Percentiles rank a stretch among this genome's conserved stretches.
Evolutionary conservation across 2,113 vertebrate genomes (phyloP).

Genomic region (Pedionomus torquatus): DNA sequence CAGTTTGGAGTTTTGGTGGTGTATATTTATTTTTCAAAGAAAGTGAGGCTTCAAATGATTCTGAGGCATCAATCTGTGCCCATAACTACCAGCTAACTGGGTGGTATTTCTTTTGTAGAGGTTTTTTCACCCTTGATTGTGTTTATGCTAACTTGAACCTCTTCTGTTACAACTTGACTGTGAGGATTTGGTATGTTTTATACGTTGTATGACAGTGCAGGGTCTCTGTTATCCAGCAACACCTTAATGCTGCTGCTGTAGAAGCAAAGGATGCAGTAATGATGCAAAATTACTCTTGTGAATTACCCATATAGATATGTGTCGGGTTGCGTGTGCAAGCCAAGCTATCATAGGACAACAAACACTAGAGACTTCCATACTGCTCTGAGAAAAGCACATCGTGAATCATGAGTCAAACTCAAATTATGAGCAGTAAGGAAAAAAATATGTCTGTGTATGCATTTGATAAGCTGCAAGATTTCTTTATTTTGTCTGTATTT

Average conservation of each 20-base stretch:
- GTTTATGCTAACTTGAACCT: not conserved
- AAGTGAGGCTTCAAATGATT: not conserved
- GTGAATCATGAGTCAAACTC: not conserved
- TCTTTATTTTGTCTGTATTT: not conserved
- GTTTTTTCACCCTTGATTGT: not conserved
- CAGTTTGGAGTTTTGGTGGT: not conserved
- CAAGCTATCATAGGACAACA: rapidly evolving
- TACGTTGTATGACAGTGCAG: not conserved
- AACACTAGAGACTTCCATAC: not conserved
- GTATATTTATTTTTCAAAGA: not conserved
- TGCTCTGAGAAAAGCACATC: not conserved
- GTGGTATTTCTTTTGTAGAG: not conserved
- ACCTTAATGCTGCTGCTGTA: not conserved
- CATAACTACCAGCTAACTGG: not conserved
- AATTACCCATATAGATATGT: rapidly evolving
- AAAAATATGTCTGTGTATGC: not conserved
- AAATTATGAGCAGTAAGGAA: not conserved
- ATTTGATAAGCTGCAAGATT: not conserved
- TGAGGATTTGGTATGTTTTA: not conserved
- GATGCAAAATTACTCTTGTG: not conserved
- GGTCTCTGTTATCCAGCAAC: not conserved
- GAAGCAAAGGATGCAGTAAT: not conserved
- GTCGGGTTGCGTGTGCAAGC: not conserved
- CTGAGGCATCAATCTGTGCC: not conserved
- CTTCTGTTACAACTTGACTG: not conserved